Percentiles rank a stretch among this genome's conserved stretches.
phyloP scores from a whole-genome alignment of 2,888 invertebrate genomes.

The Parapristionchus giblindavisi region DNA sequence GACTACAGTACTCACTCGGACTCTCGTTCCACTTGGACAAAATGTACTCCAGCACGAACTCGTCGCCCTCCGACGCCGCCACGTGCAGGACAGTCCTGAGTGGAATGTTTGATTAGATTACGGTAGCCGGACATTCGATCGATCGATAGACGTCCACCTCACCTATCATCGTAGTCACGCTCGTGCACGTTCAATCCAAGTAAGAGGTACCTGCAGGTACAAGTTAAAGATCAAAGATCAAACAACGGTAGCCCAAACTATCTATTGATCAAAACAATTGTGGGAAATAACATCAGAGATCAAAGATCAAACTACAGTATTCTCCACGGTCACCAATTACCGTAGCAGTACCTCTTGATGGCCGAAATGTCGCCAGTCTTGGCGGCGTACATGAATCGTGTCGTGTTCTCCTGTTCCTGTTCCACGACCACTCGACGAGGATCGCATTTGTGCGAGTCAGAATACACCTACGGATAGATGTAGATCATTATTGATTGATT shows the following conservation, averaged over 20 bases:
- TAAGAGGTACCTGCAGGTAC: slow-evolving; percentile 46
- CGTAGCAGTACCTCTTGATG: slow-evolving; percentile 79
- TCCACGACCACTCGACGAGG: slow-evolving; percentile 90
- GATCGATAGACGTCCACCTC: slow-evolving; percentile 32
- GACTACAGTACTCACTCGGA: slow-evolving; percentile 43
- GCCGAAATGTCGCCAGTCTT: slow-evolving; percentile 92
- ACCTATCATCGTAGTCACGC: slow-evolving; percentile 59
- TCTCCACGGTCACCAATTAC: background rate
- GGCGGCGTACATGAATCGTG: slow-evolving; percentile 90
- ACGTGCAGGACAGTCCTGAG: slow-evolving; percentile 52
- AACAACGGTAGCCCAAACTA: background rate
- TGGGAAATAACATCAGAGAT: no score
- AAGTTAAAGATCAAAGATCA: background rate
- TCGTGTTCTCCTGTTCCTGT: slow-evolving; percentile 88
- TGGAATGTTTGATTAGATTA: slow-evolving; percentile 8
- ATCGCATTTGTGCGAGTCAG: slow-evolving; percentile 85
- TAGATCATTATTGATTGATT: background rate
- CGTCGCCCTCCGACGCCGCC: slow-evolving; percentile 58
- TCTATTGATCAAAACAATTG: background rate
- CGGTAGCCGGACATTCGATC: slow-evolving; percentile 14
- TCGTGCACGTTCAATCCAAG: slow-evolving; percentile 57
- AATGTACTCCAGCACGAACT: slow-evolving; percentile 52
- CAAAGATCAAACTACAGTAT: background rate
- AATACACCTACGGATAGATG: slow-evolving; percentile 72
- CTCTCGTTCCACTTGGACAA: slow-evolving; percentile 56